Base-by-base conservation (phyloP, 2,113 vertebrate species). In the Cynocephalus volans region DNA sequence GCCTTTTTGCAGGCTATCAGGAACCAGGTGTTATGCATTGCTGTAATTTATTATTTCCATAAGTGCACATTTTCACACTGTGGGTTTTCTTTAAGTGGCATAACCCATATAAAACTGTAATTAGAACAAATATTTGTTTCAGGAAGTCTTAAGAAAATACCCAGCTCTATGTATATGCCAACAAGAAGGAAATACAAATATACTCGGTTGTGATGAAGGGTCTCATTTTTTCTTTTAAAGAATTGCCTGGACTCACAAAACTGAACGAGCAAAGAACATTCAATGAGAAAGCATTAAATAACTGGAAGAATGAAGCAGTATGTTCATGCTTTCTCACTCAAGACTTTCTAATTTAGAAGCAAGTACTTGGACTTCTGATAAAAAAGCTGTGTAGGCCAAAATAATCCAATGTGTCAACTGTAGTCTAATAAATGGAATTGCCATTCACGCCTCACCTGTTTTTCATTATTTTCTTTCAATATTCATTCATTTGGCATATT, bases 61-160 rank as follows among this genome's bases (percentile, higher is more conserved):
- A 91, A 73, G 62, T 83, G 23, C 75, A 89, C 62, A 52, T 58
- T 92, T 94, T 92, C 70, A 95, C 60, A 92, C 75, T 75, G 69
- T 36, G 65, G 80, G 80, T 81, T 89, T 97, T 93, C 93, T 92
- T 82, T 64, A 92, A 80, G 67, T 92, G 88, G 93, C 58, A 72
- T n/a, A 58, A 65, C 84, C 76, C 84, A 90, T 77, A 92, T 90
- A 96, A 96, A 97, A 93, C 48, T 81, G 36, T 80, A 93, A 97
- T 96, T 90, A 96, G 92, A 84, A 93, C 64, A 93, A 95, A 96
- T 52, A 76, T 87, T 95, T 93, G 87, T 92, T 84, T 96, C 87
- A 83, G 87, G 90, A 97, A 94, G 84, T 95, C 90, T 96, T 95
- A 84, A 94, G 41, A 41, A 96, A 95, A 83, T 54, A 69, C 28